Evolutionary conservation across 2,797 vertebrate species (phyloP).

Genomic region (Gouania willdenowi): DNA sequence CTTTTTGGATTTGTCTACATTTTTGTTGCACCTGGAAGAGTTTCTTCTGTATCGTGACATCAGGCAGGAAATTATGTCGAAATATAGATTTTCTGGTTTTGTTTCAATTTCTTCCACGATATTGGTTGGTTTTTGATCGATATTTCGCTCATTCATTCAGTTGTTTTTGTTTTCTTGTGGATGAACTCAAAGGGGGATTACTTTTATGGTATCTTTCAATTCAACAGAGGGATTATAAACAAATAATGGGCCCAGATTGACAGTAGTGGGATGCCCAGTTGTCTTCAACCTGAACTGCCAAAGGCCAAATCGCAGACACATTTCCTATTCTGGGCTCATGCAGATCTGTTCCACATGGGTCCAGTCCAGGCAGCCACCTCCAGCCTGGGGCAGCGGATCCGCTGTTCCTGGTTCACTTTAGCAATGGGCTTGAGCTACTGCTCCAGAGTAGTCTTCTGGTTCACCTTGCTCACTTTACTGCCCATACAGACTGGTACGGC

Average conservation of each 20-base stretch:
- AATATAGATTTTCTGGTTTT: constrained; percentile 21
- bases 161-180: not conserved
- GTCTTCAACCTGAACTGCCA: constrained; percentile 60
- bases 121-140: constrained; percentile 31
- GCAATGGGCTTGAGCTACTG: constrained; percentile 71
- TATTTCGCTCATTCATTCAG: constrained; percentile 8
- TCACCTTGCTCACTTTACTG: constrained; percentile 73
- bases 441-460: constrained; percentile 69
- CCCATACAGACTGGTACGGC: constrained; percentile 82
- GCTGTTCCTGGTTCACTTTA: constrained; percentile 58
- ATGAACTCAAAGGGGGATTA: constrained; percentile 28
- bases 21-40: constrained; percentile 38
- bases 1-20: constrained; percentile 46
- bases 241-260: constrained; percentile 50
- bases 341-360: constrained; percentile 65
- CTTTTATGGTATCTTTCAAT: constrained; percentile 9
- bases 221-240: constrained; percentile 49
- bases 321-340: constrained; percentile 55
- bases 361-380: constrained; percentile 57
- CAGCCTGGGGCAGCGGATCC: constrained; percentile 52
- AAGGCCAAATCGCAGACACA: constrained; percentile 52
- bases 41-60: constrained; percentile 19
- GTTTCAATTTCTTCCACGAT: constrained; percentile 1
- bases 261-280: constrained; percentile 73
- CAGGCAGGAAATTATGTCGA: constrained; percentile 36